A percentile compares a stretch with the other conserved stretches of the same genome.
These are phyloP conservation scores for Brachyrhaphis roseni DNA, from an alignment of 2,797 vertebrate species.

Conservation along the genomic window DNA sequence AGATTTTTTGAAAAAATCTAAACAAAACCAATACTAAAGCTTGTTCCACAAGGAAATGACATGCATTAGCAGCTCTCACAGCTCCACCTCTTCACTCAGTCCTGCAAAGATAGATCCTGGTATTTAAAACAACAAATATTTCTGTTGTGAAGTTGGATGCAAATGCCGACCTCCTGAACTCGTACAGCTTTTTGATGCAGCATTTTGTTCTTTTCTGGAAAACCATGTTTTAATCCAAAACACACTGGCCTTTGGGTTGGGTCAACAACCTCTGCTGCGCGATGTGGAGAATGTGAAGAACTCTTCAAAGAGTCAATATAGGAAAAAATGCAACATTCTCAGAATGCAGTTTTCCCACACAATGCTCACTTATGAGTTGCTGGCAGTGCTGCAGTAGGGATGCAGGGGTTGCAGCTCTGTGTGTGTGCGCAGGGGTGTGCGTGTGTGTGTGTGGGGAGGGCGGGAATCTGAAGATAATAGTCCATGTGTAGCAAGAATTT, in stretches of 20 bases:
- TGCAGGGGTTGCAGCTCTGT: slow-evolving; percentile 9
- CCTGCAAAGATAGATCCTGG: not conserved
- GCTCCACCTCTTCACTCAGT: not conserved
- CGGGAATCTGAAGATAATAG: not conserved
- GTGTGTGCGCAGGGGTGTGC: too few relatives aligned
- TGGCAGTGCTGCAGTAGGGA: slow-evolving; percentile 21
- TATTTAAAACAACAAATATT: not conserved
- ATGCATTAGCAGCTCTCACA: not conserved
- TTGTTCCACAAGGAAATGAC: not conserved
- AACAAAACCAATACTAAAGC: not conserved
- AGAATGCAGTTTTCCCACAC: slow-evolving; percentile 57
- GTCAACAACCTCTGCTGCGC: slow-evolving; percentile 34
- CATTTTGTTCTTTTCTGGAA: slow-evolving; percentile 1
- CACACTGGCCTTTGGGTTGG: slow-evolving; percentile 6
- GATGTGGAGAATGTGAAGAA: slow-evolving; percentile 59
- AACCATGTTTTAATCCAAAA: slow-evolving; percentile 31
- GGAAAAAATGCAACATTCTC: slow-evolving; percentile 47
- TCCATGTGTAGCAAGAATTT: not conserved
- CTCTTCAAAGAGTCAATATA: slow-evolving; percentile 54
- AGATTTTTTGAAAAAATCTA: not conserved
- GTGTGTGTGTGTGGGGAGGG: not conserved
- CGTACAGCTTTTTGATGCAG: not conserved
- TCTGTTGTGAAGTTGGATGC: not conserved
- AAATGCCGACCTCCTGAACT: slow-evolving; percentile 1
- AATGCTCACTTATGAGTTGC: slow-evolving; percentile 17